These are phyloP conservation scores for Felis chaus DNA, from an alignment of 2,113 vertebrate genomes.

Conservation along the genomic window DNA sequence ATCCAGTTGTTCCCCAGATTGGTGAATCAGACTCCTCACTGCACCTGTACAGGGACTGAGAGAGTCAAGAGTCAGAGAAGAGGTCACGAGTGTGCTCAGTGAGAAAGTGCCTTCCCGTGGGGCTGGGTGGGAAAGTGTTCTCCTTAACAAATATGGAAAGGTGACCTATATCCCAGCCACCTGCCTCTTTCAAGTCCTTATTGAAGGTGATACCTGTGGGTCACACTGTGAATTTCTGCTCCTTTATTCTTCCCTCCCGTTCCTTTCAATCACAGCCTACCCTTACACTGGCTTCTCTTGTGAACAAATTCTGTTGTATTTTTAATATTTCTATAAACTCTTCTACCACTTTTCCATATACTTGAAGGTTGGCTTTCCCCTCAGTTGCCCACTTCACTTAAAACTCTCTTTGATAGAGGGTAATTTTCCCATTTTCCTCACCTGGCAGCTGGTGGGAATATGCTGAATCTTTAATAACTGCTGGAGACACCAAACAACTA, in stretches of 20 bases:
- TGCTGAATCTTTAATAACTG: neutral
- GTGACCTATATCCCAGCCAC: rapidly evolving
- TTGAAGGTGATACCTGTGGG: neutral
- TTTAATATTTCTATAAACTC: neutral
- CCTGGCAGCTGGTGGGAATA: neutral
- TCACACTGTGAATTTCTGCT: neutral
- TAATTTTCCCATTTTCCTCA: slow-evolving; percentile 12
- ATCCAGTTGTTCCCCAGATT: neutral
- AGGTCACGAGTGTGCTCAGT: neutral
- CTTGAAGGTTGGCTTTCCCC: neutral
- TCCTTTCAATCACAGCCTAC: neutral
- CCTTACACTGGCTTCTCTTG: neutral
- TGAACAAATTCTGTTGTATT: neutral
- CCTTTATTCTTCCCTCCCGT: neutral
- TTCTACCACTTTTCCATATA: neutral
- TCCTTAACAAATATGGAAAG: neutral
- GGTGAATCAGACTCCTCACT: neutral
- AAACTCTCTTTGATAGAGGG: neutral
- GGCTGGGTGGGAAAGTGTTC: neutral
- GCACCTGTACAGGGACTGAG: neutral
- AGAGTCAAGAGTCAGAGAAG: neutral
- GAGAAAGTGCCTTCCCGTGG: neutral
- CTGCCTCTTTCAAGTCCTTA: neutral
- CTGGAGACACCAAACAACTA: neutral
- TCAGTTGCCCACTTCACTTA: neutral